These are phyloP conservation scores for Caenorhabditis tropicalis DNA, from an alignment of 1,140 invertebrate species.

Conservation along the genomic window DNA sequence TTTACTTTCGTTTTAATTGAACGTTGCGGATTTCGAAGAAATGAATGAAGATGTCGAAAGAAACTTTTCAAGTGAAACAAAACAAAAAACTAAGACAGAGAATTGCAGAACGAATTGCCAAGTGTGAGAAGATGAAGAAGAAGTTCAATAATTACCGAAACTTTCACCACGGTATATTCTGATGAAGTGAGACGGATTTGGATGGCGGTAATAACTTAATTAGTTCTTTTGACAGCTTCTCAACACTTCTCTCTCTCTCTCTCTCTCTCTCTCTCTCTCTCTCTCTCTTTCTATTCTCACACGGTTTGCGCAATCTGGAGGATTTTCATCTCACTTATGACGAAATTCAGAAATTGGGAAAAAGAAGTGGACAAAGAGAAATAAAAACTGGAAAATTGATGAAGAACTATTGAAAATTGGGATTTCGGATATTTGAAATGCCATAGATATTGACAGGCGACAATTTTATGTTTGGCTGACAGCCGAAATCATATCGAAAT, in stretches of 20 bases:
- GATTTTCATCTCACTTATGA: not conserved
- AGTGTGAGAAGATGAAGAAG: not conserved
- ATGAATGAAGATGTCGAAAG: not conserved
- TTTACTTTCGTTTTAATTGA: not conserved
- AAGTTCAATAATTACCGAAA: constrained; percentile 13
- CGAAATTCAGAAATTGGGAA: not conserved
- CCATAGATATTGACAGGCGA: not conserved
- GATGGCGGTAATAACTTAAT: constrained; percentile 29
- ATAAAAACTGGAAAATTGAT: not conserved
- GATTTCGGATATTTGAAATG: not conserved
- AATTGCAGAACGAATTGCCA: not conserved
- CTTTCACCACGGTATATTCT: not conserved
- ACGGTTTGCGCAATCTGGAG: not conserved
- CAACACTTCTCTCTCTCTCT: not conserved
- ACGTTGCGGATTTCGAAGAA: not conserved
- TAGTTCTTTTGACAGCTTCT: not conserved
- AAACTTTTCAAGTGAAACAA: not conserved
- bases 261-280: too few species aligned
- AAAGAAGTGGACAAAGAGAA: not conserved
- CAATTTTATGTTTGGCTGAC: not conserved
- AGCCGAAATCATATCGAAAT: not conserved
- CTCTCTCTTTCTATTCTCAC: too few species aligned
- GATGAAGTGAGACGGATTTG: constrained; percentile 33
- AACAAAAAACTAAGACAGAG: not conserved
- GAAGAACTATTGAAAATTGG: not conserved